Conservation (phyloP, 1,140 invertebrate genomes). For the Pollicipes pollicipes region DNA sequence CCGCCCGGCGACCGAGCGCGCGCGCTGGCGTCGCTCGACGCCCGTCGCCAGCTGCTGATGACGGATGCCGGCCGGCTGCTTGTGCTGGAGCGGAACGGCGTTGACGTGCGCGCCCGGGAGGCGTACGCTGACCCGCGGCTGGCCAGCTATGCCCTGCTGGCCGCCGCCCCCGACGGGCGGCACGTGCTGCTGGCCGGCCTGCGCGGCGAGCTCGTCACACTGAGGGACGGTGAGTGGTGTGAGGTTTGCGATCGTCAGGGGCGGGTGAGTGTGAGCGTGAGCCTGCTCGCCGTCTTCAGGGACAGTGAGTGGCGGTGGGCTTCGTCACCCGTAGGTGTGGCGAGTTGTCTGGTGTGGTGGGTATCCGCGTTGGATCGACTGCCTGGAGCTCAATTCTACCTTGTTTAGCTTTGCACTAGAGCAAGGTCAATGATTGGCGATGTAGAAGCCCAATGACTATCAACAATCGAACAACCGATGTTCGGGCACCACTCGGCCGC, state of each 20-base stretch:
- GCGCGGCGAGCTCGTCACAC: constrained; percentile 4
- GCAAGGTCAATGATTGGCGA: constrained; percentile 48
- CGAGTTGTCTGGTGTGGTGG: no score
- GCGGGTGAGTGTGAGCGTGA: no score
- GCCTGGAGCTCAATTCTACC: constrained; percentile 65
- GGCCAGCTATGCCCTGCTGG: constrained; percentile 54
- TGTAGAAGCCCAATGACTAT: constrained; percentile 77
- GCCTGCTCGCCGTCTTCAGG: no score
- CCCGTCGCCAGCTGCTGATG: not conserved
- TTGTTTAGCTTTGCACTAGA: constrained; percentile 60
- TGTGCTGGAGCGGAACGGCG: constrained; percentile 53
- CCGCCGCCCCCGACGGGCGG: constrained; percentile 33
- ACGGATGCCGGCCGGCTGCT: constrained; percentile 36
- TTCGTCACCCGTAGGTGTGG: no score
- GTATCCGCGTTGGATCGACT: no score
- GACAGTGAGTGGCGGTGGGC: no score
- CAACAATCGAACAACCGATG: constrained; percentile 40
- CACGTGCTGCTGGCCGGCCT: constrained; percentile 6
- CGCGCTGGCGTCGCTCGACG: not conserved
- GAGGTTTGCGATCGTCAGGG: constrained; percentile 30
- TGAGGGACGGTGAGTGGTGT: constrained; percentile 20
- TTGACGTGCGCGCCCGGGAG: constrained; percentile 44
- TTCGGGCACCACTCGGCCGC: no score
- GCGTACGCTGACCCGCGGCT: constrained; percentile 50
- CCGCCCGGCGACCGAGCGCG: no score